Evolutionary conservation across 2,797 vertebrate species (phyloP).

Genomic region (Furcifer pardalis): DNA sequence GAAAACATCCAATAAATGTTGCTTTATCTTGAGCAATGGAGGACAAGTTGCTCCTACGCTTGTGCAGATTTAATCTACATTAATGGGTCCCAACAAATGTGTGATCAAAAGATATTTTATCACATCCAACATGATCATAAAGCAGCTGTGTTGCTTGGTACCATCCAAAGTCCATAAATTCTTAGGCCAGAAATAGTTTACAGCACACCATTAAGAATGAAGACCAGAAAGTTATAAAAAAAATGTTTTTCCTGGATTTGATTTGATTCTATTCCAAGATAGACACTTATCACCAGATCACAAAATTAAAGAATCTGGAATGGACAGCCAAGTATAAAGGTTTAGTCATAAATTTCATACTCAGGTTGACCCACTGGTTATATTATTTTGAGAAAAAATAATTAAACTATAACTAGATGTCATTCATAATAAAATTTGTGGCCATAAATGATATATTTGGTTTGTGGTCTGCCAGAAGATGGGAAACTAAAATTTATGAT

Average conservation of each 20-base stretch:
- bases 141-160: background rate
- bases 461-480: background rate
- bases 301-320: slow-evolving; percentile 1
- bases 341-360: slow-evolving; percentile 11
- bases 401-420: slow-evolving; percentile 16
- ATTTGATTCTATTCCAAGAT: background rate
- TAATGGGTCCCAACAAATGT: background rate
- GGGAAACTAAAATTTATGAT: background rate
- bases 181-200: background rate
- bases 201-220: background rate
- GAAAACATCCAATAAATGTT: background rate
- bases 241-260: background rate
- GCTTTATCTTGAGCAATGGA: background rate
- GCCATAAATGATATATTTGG: background rate
- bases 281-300: background rate
- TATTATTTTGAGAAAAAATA: slow-evolving; percentile 11
- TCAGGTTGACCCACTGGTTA: slow-evolving; percentile 1
- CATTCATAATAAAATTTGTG: slow-evolving; percentile 29
- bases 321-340: background rate
- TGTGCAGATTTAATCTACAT: background rate
- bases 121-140: background rate
- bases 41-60: too few species aligned
- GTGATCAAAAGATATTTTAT: background rate
- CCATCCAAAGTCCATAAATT: background rate
- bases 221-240: background rate